Evolutionary conservation across 2,888 invertebrate species (phyloP).

Genomic region (Acrobasis repandana): DNA sequence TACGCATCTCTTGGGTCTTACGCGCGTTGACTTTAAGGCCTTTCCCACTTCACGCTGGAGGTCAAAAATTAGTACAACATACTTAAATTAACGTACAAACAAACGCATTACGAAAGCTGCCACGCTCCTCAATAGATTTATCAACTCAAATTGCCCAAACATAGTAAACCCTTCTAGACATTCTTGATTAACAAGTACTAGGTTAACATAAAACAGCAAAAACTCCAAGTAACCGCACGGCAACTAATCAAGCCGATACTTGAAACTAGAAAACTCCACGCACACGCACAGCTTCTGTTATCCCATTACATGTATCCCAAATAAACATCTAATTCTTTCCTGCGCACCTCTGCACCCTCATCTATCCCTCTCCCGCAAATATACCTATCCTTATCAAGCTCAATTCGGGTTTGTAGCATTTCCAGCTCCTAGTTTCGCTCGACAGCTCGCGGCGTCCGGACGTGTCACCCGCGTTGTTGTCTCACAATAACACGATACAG

Average conservation of each 20-base stretch:
- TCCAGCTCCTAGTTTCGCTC: constrained; percentile 70
- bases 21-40: too few species aligned
- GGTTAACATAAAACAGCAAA: constrained; percentile 32
- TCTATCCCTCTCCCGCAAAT: constrained; percentile 50
- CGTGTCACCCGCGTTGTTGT: constrained; percentile 41
- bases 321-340: constrained; percentile 81
- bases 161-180: background rate
- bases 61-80: too few species aligned
- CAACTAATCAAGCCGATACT: constrained; percentile 42
- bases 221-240: background rate
- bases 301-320: constrained; percentile 74
- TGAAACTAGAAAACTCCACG: constrained; percentile 51
- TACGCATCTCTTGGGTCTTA: too few species aligned
- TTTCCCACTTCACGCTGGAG: too few species aligned
- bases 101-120: too few species aligned
- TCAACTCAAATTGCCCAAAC: background rate
- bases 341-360: constrained; percentile 77
- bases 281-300: constrained; percentile 64
- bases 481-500: constrained; percentile 46
- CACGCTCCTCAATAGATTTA: background rate
- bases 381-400: constrained; percentile 49
- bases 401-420: constrained; percentile 60
- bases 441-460: constrained; percentile 54
- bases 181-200: constrained; percentile 27
- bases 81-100: too few species aligned